Percentiles rank a stretch among this genome's conserved stretches.
These are phyloP conservation scores for Drosophila pegasa DNA, from an alignment of 2,888 invertebrate species.

Conservation along the genomic window DNA sequence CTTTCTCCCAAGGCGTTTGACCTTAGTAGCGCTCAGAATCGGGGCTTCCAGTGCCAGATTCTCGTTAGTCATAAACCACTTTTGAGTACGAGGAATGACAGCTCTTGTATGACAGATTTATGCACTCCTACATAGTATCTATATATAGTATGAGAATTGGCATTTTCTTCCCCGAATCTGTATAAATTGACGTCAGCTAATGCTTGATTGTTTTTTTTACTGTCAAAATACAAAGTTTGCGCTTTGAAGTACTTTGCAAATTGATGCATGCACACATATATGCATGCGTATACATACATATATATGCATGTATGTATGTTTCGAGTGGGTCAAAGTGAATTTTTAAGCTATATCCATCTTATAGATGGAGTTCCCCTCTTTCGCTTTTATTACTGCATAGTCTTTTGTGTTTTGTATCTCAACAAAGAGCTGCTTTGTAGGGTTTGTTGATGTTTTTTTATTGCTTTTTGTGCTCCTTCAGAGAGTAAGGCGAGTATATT, in stretches of 20 bases:
- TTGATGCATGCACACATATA: neutral
- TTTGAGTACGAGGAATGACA: neutral
- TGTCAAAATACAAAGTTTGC: constrained; percentile 10
- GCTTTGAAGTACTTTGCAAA: constrained; percentile 2
- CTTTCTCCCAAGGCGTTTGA: neutral
- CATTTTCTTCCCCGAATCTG: constrained; percentile 1
- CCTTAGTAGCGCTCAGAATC: neutral
- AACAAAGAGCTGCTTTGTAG: constrained; percentile 10
- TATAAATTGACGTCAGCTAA: neutral
- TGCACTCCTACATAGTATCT: neutral
- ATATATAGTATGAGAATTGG: neutral
- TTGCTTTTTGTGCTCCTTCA: neutral
- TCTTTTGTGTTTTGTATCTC: constrained; percentile 25
- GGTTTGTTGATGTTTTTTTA: constrained; percentile 9
- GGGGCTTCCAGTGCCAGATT: neutral
- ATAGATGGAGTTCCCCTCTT: neutral
- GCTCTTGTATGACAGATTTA: neutral
- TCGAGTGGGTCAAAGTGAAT: constrained; percentile 27
- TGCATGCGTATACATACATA: neutral
- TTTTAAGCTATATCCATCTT: constrained; percentile 12
- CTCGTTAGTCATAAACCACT: neutral
- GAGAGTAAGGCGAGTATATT: neutral
- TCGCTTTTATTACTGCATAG: constrained; percentile 30
- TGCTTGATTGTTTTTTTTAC: constrained; percentile 5
- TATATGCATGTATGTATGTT: neutral